A percentile compares a stretch with the other conserved stretches of the same genome.
phyloP scores from a whole-genome alignment of 2,797 vertebrate species.

The Girardinus metallicus region DNA sequence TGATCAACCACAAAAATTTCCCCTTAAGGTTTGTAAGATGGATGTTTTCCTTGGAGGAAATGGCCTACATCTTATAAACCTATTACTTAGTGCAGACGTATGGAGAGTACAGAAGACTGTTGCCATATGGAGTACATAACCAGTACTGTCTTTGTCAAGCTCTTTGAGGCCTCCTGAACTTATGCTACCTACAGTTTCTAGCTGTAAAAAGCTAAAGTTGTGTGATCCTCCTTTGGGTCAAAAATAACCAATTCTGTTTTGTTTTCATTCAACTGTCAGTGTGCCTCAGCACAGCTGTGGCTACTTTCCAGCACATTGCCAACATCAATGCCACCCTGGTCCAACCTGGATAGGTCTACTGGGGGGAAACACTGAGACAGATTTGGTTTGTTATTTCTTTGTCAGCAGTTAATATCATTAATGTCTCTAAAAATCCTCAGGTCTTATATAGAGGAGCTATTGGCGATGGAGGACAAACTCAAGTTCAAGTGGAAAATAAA shows the following conservation, averaged over 20 bases:
- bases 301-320: too few relatives aligned
- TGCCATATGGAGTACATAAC: too few relatives aligned
- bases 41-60: neutral
- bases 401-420: neutral
- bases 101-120: neutral
- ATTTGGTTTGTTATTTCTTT: neutral
- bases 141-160: too few relatives aligned
- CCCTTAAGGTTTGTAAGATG: neutral
- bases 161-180: neutral
- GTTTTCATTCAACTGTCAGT: too few relatives aligned
- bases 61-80: neutral
- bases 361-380: neutral
- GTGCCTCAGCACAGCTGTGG: too few relatives aligned
- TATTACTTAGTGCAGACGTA: neutral
- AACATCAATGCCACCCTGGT: neutral
- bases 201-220: too few relatives aligned
- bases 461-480: slow-evolving; percentile 25
- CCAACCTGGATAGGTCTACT: too few relatives aligned
- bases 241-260: too few relatives aligned
- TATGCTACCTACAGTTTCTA: too few relatives aligned
- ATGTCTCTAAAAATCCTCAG: slow-evolving; percentile 29
- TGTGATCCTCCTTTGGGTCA: too few relatives aligned
- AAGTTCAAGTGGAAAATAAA: slow-evolving; percentile 16
- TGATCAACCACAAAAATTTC: neutral
- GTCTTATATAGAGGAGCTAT: slow-evolving; percentile 61